Conservation (phyloP, 2,888 invertebrate genomes). For the Marronus borbonicus region DNA sequence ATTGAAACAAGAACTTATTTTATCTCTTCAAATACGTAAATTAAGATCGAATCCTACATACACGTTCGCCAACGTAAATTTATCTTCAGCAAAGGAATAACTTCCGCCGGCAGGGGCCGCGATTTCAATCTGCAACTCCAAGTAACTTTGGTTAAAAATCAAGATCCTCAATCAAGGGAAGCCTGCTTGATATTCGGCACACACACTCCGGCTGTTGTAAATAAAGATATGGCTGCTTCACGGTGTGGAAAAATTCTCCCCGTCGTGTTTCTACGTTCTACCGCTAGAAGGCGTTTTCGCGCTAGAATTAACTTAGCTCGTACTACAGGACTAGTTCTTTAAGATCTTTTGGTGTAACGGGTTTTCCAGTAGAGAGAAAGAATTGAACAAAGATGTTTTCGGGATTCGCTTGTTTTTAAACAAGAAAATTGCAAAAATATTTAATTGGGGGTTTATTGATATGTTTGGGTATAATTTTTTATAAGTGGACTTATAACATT, state of each 20-base stretch:
- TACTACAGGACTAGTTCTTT: neutral
- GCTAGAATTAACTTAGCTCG: neutral
- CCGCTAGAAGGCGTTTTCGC: neutral
- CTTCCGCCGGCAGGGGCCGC: slow-evolving; percentile 54
- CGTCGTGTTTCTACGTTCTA: slow-evolving; percentile 22
- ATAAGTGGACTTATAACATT: too few species aligned
- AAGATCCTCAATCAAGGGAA: slow-evolving; percentile 70
- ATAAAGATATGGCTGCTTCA: slow-evolving; percentile 69
- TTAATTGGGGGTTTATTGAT: too few species aligned
- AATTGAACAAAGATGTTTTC: too few species aligned
- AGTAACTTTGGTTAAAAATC: slow-evolving; percentile 70
- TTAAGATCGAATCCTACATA: slow-evolving; percentile 12
- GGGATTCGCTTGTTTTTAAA: too few species aligned
- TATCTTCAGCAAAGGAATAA: slow-evolving; percentile 57
- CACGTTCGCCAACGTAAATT: slow-evolving; percentile 10
- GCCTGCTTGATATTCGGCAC: slow-evolving; percentile 68
- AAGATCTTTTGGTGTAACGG: neutral
- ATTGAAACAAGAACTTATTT: neutral
- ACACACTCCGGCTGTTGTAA: slow-evolving; percentile 68
- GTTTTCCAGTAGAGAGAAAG: neutral
- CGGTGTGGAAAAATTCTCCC: slow-evolving; percentile 61
- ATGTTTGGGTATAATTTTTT: too few species aligned
- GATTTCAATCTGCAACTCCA: slow-evolving; percentile 67
- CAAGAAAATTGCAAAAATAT: too few species aligned
- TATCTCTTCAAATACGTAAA: slow-evolving; percentile 35